Base-by-base conservation (phyloP, 1,140 invertebrate species). In the Cydia splendana region DNA sequence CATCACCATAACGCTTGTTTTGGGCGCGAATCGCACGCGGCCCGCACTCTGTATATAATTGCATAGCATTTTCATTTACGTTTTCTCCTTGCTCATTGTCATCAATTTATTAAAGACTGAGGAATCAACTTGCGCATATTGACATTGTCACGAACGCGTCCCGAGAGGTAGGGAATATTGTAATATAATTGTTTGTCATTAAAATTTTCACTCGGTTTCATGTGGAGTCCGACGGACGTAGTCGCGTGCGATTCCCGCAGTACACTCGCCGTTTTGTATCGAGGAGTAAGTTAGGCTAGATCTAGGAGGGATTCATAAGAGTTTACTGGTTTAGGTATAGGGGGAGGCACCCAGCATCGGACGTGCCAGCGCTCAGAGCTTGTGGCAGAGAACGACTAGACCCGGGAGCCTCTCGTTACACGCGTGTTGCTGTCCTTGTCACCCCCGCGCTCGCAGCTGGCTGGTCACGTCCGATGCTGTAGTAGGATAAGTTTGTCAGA, bases 101-200 rank as follows among this genome's bases (percentile, higher is more conserved):
- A 93, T 93, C 91, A 93, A 93, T 91, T 91, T 90, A 91, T 91
- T 91, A 93, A 91, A 93, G 91, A 93, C 91, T 93, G 91, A 93
- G 91, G 88, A 91, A 93, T 93, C 91, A 93, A 93, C 87, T 90
- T 85, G 87, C 91, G 89, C 88, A 90, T 88, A 87, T 87, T 85
- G 88, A 89, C 90, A 91, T 92, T 87, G 90, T 85, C 91, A 90
- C 88, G 88, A 87, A 88, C 85, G 87, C 89, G 90, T 87, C 90
- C 90, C 88, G 76, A 79, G 75, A 82, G 82, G 82, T 84, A 82
- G 84, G 86, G 85, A 86, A 78, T 84, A 84, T 85, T 85, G 84
- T 84, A 84, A 85, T 84, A 86, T 82, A 84, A 84, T 86, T 86
- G 83, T 87, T 86, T 85, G 80, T 84, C 84, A 80, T 88, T 85